These are phyloP conservation scores for Monoplex corrugatus DNA, from an alignment of 2,888 invertebrate species.

Conservation along the genomic window DNA sequence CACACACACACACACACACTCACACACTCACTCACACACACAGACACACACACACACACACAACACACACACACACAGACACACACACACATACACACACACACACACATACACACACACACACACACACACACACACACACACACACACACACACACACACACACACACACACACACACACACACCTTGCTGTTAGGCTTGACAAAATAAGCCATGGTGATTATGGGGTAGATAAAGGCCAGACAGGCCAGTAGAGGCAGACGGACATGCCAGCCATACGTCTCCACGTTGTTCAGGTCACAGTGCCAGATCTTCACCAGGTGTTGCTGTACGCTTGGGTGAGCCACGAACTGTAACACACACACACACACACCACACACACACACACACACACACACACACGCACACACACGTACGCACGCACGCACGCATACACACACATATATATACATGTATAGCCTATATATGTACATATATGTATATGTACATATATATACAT, in stretches of 20 bases:
- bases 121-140: conserved; percentile 59
- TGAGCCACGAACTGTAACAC: conserved; percentile 78
- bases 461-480: too few relatives aligned
- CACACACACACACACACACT: too few relatives aligned
- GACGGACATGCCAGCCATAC: conserved; percentile 61
- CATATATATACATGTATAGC: too few relatives aligned
- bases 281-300: conserved; percentile 70
- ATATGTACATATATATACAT: too few relatives aligned
- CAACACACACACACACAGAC: background rate
- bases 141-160: too few relatives aligned
- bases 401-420: too few relatives aligned
- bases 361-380: too few relatives aligned
- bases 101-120: background rate
- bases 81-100: too few relatives aligned
- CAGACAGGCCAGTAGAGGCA: conserved; percentile 64
- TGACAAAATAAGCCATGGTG: conserved; percentile 70
- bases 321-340: conserved; percentile 79
- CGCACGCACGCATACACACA: too few relatives aligned
- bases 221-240: conserved; percentile 74
- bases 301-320: conserved; percentile 77
- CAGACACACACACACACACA: too few relatives aligned
- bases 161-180: background rate
- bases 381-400: too few relatives aligned
- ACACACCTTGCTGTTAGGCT: conserved; percentile 74
- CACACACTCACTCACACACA: too few relatives aligned